Evolutionary conservation across 1,140 invertebrate species (phyloP).

Genomic region (Papilio glaucus): DNA sequence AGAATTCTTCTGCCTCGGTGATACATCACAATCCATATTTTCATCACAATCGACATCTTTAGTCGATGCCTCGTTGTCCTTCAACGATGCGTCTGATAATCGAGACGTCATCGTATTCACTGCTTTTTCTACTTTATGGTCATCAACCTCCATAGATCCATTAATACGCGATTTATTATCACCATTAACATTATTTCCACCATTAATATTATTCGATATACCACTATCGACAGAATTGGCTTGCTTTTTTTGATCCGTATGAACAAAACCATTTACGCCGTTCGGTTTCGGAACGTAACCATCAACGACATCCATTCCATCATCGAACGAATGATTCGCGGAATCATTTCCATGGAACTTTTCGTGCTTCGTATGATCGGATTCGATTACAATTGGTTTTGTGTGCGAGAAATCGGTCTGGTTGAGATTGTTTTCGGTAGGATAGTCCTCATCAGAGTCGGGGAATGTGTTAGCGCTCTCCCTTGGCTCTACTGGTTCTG

Average conservation of each 20-base stretch:
- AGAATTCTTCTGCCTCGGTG: constrained; percentile 52
- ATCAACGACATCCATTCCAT: constrained; percentile 72
- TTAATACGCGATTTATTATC: constrained; percentile 47
- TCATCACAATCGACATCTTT: constrained; percentile 70
- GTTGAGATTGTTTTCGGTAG: constrained; percentile 76
- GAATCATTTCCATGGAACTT: constrained; percentile 67
- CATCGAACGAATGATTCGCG: constrained; percentile 75
- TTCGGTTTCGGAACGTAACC: constrained; percentile 59
- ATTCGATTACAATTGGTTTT: constrained; percentile 76
- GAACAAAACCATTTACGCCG: constrained; percentile 48
- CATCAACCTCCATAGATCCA: constrained; percentile 48
- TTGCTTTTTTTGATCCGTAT: constrained; percentile 59
- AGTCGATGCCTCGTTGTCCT: constrained; percentile 58
- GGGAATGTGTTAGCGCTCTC: constrained; percentile 60
- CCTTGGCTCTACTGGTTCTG: constrained; percentile 67
- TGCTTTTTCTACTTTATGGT: constrained; percentile 46
- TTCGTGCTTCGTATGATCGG: constrained; percentile 65
- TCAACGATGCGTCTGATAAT: constrained; percentile 71
- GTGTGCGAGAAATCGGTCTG: constrained; percentile 78
- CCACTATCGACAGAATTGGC: constrained; percentile 76
- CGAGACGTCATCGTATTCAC: constrained; percentile 57
- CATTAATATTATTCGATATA: constrained; percentile 66
- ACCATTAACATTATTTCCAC: constrained; percentile 39
- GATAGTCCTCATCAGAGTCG: constrained; percentile 74
- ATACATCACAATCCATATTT: constrained; percentile 68